Percentiles rank a stretch among this genome's conserved stretches.
These are phyloP conservation scores for Leptodactylus fallax DNA, from an alignment of 2,797 vertebrate species.

Conservation along the genomic window DNA sequence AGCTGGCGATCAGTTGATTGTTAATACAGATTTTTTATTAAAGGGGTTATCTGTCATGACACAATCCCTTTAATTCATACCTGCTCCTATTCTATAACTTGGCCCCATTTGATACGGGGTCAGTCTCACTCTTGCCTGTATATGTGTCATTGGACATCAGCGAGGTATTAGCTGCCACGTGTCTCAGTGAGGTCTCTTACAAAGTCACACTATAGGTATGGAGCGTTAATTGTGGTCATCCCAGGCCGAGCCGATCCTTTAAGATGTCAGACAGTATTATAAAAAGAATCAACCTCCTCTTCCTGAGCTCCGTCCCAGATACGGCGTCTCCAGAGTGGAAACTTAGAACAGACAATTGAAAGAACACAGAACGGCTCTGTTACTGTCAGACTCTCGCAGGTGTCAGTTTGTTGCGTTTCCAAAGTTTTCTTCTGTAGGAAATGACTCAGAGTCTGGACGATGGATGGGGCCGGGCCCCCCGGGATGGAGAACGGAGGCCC, in stretches of 20 bases:
- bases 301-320: conserved; percentile 53
- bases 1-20: background rate
- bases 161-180: background rate
- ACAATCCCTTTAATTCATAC: too few relatives aligned
- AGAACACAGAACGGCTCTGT: conserved; percentile 46
- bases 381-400: conserved; percentile 42
- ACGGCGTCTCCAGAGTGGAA: conserved; percentile 46
- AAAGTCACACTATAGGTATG: background rate
- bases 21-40: background rate
- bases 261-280: conserved; percentile 41
- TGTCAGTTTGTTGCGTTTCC: conserved; percentile 25
- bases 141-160: background rate
- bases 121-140: too few relatives aligned
- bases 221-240: background rate
- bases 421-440: conserved; percentile 53
- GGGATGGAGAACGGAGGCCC: conserved; percentile 26
- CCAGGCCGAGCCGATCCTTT: background rate
- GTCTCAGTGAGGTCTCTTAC: background rate
- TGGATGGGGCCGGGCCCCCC: conserved; percentile 14
- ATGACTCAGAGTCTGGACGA: conserved; percentile 61
- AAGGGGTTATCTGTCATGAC: background rate
- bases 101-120: too few relatives aligned
- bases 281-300: conserved; percentile 35
- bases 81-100: too few relatives aligned
- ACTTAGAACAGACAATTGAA: conserved; percentile 57